Evolutionary conservation across 2,797 vertebrate genomes (phyloP).

Genomic region (Mormyrops boulengeri): DNA sequence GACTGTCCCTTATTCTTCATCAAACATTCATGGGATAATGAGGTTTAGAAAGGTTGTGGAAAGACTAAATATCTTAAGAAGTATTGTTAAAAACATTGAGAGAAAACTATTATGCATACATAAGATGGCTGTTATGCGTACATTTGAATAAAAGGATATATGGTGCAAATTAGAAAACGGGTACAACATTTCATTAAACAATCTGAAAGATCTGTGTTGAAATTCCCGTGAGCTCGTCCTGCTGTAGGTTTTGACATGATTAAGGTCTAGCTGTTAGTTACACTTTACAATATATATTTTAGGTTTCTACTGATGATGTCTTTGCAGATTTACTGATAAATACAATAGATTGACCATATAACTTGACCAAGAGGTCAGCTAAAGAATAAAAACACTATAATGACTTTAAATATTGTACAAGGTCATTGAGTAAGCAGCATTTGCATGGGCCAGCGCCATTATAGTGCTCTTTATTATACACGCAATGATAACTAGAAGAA

Average conservation of each 20-base stretch:
- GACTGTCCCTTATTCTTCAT: background rate
- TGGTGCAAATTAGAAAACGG: background rate
- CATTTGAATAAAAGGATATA: background rate
- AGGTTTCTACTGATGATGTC: conserved; percentile 59
- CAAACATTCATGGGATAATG: background rate
- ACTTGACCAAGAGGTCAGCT: background rate
- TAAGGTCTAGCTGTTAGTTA: conserved; percentile 39
- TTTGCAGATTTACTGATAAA: conserved; percentile 19
- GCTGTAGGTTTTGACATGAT: conserved; percentile 30
- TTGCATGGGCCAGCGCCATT: background rate
- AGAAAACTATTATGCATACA: background rate
- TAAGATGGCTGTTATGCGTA: background rate
- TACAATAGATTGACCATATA: background rate
- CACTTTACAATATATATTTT: conserved; percentile 40
- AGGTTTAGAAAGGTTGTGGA: background rate
- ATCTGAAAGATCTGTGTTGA: background rate
- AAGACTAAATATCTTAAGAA: background rate
- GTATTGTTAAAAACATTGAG: background rate
- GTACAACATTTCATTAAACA: background rate
- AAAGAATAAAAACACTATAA: background rate
- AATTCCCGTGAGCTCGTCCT: conserved; percentile 36
- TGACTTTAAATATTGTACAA: background rate
- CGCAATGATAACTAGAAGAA: background rate
- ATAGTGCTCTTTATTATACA: background rate
- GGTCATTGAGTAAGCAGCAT: background rate